Evolutionary conservation across 2,113 vertebrate genomes (phyloP), one percentile per base, ranked within the genome.

Genomic region (Electrona antarctica): DNA sequence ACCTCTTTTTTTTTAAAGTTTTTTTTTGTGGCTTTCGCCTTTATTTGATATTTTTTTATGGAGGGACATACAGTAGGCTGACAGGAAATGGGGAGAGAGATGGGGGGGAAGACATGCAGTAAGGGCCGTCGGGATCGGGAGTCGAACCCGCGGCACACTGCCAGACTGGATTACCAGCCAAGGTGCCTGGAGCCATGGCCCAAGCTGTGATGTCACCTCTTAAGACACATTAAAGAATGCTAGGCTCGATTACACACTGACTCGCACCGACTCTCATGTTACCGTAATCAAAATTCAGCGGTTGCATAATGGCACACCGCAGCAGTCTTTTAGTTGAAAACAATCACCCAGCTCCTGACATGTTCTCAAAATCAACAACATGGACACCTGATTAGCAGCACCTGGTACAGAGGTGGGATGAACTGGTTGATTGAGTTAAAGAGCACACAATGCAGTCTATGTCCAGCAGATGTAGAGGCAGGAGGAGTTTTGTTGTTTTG

Each of bases 391-490:
- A 82, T 79, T 61, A 80, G 56, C 51, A 64, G 77, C 73, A 3
- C 28, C 67, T 70, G 76, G 71, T 65, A 0, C 29, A 29, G 11
- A 54, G 65, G 55, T 57, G 56, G 4, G 54, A 58, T n/a, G 57
- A 71, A 86, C 82, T 66, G 46, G 71, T 71, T 68, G 73, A 84
- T 77, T 65, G 55, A 21, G 13, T 60, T 84, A 69, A 12, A 64
- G 33, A 13, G 71, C 47, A 71, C 73, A 74, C 66, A 50, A 12
- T 54, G 52, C 1, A 21, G 13, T n/a, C 33, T 68, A 13, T 65
- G 67, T 76, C 64, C 63, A 15, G 11, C 8, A 6, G 46, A 49
- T 15, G 14, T 13, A 51, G 21, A 64, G 2, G 28, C 28, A 8
- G 55, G 14, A 21, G 29, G 51, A 21, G 46, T 52, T 69, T n/a